phyloP scores from a whole-genome alignment of 1,140 invertebrate genomes.

The Bombus cullumanus region DNA sequence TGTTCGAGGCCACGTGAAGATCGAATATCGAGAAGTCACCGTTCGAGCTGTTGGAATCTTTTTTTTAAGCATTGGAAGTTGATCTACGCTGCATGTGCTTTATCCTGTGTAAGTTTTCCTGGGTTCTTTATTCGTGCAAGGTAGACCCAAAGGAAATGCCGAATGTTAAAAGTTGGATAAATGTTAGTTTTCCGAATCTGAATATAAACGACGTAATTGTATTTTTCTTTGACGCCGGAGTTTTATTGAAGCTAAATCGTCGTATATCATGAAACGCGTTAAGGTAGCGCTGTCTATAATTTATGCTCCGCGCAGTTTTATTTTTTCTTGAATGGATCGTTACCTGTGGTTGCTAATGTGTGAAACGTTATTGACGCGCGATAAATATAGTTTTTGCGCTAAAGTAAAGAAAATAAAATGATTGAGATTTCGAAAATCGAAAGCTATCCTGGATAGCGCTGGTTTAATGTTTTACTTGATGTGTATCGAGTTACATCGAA shows the following conservation, averaged over 20 bases:
- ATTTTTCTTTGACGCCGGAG: neutral
- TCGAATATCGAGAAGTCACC: neutral
- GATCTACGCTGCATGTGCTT: neutral
- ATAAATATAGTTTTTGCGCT: too few relatives aligned
- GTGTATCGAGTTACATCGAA: too few relatives aligned
- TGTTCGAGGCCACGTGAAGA: neutral
- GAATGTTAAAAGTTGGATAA: neutral
- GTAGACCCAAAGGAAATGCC: too few relatives aligned
- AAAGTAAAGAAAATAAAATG: neutral
- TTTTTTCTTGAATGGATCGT: neutral
- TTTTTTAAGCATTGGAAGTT: neutral
- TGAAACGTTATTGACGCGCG: too few relatives aligned
- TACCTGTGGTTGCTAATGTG: too few relatives aligned
- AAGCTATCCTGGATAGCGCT: neutral
- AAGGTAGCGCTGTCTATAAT: neutral
- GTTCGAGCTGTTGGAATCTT: neutral
- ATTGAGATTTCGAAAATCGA: neutral
- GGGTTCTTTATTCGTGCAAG: too few relatives aligned
- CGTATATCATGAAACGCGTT: neutral
- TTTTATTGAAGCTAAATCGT: neutral
- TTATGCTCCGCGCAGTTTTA: neutral
- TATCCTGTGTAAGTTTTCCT: too few relatives aligned
- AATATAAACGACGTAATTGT: neutral
- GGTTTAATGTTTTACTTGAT: too few relatives aligned
- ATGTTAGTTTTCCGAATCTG: neutral